These are phyloP conservation scores for Sturnus vulgaris DNA, from an alignment of 2,113 vertebrate species.

Conservation along the genomic window DNA sequence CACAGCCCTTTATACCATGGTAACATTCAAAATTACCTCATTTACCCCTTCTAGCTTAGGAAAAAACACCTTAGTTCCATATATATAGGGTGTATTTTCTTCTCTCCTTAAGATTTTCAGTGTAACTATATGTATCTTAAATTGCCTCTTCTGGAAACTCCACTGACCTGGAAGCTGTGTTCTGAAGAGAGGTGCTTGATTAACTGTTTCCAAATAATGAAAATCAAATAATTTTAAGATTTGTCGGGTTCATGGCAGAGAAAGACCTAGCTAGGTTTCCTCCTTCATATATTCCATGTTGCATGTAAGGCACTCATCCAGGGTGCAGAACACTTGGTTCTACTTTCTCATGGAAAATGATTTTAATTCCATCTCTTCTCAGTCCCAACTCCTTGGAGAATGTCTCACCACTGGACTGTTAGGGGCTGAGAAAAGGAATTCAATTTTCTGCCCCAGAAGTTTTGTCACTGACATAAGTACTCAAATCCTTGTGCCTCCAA, in stretches of 20 bases:
- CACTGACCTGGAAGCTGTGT: not conserved
- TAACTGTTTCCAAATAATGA: not conserved
- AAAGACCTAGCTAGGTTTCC: not conserved
- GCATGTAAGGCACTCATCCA: not conserved
- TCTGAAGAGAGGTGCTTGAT: not conserved
- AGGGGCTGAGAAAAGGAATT: not conserved
- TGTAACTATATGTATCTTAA: not conserved
- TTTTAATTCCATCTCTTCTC: not conserved
- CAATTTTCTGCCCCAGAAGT: not conserved
- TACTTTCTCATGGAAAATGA: not conserved
- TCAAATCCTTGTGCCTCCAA: not conserved
- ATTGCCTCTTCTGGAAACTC: not conserved
- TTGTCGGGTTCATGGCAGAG: not conserved
- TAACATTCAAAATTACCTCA: not conserved
- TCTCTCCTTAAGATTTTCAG: not conserved
- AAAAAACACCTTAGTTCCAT: not conserved
- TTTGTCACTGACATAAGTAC: not conserved
- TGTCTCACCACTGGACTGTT: fast-evolving
- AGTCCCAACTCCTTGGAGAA: not conserved
- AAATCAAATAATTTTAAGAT: not conserved
- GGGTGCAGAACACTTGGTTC: not conserved
- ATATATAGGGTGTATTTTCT: not conserved
- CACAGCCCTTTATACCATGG: not conserved
- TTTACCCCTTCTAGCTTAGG: not conserved
- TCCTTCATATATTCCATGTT: not conserved